Evolutionary conservation across 2,888 invertebrate species (phyloP).

Genomic region (Drosophila acutilabella): DNA sequence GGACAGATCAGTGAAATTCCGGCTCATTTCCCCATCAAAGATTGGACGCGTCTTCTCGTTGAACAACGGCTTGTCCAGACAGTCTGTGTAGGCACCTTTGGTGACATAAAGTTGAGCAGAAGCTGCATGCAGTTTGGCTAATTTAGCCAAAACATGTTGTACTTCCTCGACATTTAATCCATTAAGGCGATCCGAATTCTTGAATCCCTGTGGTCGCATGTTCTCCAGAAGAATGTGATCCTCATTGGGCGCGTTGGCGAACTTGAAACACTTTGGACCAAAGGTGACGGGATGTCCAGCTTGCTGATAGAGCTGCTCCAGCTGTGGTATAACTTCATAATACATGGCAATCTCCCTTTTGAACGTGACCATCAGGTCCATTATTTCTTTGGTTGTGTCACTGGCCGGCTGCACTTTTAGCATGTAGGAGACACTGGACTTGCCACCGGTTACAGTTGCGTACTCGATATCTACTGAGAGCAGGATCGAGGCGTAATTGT

Average conservation of each 20-base stretch:
- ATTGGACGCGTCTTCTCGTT: constrained; percentile 19
- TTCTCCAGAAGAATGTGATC: constrained; percentile 68
- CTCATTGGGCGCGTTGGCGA: constrained; percentile 12
- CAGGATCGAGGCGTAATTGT: constrained; percentile 74
- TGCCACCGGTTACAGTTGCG: constrained; percentile 15
- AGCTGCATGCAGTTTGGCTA: constrained; percentile 82
- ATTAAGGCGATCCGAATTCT: constrained; percentile 72
- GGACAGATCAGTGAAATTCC: not conserved
- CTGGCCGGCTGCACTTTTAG: constrained; percentile 51
- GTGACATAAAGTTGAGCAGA: constrained; percentile 71
- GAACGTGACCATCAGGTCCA: constrained; percentile 58
- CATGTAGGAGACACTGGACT: constrained; percentile 51
- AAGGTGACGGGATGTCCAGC: constrained; percentile 55
- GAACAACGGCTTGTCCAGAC: constrained; percentile 33
- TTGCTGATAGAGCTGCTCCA: constrained; percentile 59
- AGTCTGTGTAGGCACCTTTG: constrained; percentile 55
- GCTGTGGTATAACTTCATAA: constrained; percentile 52
- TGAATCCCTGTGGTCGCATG: constrained; percentile 30
- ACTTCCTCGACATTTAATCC: constrained; percentile 75
- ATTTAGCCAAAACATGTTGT: constrained; percentile 67
- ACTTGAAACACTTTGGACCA: constrained; percentile 61
- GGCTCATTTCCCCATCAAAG: not conserved
- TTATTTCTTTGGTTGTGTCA: constrained; percentile 2
- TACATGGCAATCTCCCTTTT: constrained; percentile 70
- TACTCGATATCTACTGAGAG: constrained; percentile 56